Base-by-base conservation (phyloP, 1,140 invertebrate species). In the Stratiolaelaps scimitus region DNA sequence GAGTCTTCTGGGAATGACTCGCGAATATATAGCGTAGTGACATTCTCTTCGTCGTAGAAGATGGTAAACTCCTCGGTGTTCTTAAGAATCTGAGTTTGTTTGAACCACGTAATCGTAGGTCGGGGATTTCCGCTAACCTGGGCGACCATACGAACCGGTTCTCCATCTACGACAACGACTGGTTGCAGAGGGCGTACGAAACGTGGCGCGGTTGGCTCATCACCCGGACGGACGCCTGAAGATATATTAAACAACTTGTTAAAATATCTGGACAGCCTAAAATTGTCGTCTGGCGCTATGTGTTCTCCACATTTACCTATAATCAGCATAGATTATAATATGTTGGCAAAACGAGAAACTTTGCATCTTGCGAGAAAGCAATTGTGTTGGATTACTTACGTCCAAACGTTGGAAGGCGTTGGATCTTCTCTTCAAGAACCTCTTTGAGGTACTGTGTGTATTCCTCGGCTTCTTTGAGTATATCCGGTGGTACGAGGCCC, bases 1-100 rank as follows among this genome's bases (percentile, higher is more conserved):
- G 92, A 88, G 76, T 98, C 94, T 80, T 98, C 93, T 0, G 92
- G 89, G 76, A 92, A 94, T 0, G 95, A 89, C 80, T 97, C 93
- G 65, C 85, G 83, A 69, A 98, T 95, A 23, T 95, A 85, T 20
- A 98, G 77, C 2, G 89, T 92, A 0, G 88, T 88, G 0, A 90
- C 86, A 74, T 90, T 92, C 67, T 92, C 88, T 68, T 91, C 88
- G 72, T 90, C 88, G 72, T 92, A 93, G 74, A 85, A 91, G 76
- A 92, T 90, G 80, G 80, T 78, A 79, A 92, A 92, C 72, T 92
- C 89, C 71, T 83, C 82, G 0, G 89, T 90, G 44, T 84, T 85
- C 77, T 92, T 91, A 28, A 93, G 89, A 67, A 92, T 89, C 15
- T 87, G 86, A 0, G 88, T 91, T 78, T 93, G 87, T 68, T 87